These are phyloP conservation scores for Sisyra nigra DNA, from an alignment of 2,888 invertebrate species.

Conservation along the genomic window DNA sequence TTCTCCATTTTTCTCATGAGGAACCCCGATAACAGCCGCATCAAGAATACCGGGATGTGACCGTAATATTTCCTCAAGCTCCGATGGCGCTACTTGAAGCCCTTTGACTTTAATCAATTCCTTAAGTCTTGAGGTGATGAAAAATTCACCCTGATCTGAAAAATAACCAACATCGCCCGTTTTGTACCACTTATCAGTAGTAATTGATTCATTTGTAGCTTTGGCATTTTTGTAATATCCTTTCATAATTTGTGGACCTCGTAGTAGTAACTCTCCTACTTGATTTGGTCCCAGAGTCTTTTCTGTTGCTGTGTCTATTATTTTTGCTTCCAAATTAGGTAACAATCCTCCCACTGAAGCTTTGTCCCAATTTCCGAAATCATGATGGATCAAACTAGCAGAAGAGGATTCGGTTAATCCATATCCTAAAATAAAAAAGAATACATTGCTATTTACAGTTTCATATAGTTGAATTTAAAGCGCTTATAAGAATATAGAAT, in stretches of 20 bases:
- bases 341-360: conserved; percentile 43
- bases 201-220: conserved; percentile 51
- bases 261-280: conserved; percentile 27
- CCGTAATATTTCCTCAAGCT: conserved; percentile 59
- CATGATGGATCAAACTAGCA: conserved; percentile 18
- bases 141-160: conserved; percentile 46
- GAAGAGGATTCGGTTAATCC: conserved; percentile 60
- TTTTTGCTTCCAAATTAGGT: conserved; percentile 17
- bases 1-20: conserved; percentile 51
- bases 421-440: conserved; percentile 37
- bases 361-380: conserved; percentile 22
- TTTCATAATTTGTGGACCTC: conserved; percentile 69
- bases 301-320: conserved; percentile 21
- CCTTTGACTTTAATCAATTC: conserved; percentile 62
- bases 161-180: conserved; percentile 42
- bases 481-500: too few relatives aligned
- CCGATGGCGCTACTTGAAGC: conserved; percentile 75
- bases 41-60: conserved; percentile 59
- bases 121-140: conserved; percentile 60
- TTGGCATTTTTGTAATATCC: conserved; percentile 61
- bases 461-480: too few relatives aligned
- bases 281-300: conserved; percentile 34
- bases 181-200: conserved; percentile 55
- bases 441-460: too few relatives aligned
- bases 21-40: conserved; percentile 70